Base-by-base conservation (phyloP, 2,888 invertebrate genomes). In the Rosalia funebris region DNA sequence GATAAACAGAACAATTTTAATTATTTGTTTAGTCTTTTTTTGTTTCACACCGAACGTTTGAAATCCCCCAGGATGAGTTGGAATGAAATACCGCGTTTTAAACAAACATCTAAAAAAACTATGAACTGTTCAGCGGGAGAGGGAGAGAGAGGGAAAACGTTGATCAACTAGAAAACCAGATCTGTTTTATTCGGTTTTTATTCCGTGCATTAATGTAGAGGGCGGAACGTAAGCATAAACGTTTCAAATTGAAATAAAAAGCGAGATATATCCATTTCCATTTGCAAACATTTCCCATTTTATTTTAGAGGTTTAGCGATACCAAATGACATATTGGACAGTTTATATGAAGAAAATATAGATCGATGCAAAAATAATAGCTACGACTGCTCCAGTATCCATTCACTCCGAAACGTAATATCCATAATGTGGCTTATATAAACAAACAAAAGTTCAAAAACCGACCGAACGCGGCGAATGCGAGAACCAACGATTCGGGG, bases 371-470 rank as follows among this genome's bases (percentile, higher is more conserved):
- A n/a, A 34, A n/a, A n/a, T 10, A 34, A n/a, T 10, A 5, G 11
- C 34, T 10, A 34, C 34, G 9, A 25, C 25, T 25, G 25, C 11
- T 34, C 7, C 10, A n/a, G 10, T 34, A 57, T 59, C 53, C 62
- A 59, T 59, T 56, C 25, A 46, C 47, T 54, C 14, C 47, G 54
- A 57, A 62, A 61, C 59, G 60, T 50, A 60, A 60, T 54, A 63
- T 63, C 59, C 53, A 60, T 46, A 57, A 50, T 14, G 14, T n/a
- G 19, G 1, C 9, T 10, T 42, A n/a, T 19, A 42, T 16, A n/a
- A 10, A 41, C n/a, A 19, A 14, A 25, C 50, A 50, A 50, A 48
- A 20, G 50, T 50, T 50, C 37, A 37, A 37, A 37, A 50, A 37
- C 36, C n/a, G 19, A 15, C 15, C 11, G 19, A 48, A 34, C 12